Evolutionary conservation across 2,888 invertebrate genomes (phyloP).

Genomic region (Spisula solida): DNA sequence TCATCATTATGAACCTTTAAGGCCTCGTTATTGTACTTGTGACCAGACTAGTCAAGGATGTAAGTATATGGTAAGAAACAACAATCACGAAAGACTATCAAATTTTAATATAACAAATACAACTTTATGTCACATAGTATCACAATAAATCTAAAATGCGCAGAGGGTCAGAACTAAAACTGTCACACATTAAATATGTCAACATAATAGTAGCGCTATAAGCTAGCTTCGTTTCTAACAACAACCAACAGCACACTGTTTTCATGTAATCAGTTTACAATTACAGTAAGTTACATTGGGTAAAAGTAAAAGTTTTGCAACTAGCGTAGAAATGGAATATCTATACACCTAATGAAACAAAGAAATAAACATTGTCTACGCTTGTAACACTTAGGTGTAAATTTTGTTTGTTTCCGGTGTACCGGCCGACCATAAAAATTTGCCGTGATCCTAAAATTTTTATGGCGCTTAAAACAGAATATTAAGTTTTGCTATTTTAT

Average conservation of each 20-base stretch:
- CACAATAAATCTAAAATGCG: slow-evolving; percentile 56
- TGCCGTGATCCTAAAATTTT: background rate
- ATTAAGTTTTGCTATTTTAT: no score
- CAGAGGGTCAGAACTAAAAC: slow-evolving; percentile 25
- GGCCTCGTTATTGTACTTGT: no score
- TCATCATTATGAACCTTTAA: background rate
- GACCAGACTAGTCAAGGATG: background rate
- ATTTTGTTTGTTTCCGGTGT: no score
- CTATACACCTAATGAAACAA: background rate
- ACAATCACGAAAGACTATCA: slow-evolving; percentile 62
- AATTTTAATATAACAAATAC: slow-evolving; percentile 69
- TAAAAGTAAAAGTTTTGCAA: background rate
- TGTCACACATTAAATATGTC: slow-evolving; percentile 10
- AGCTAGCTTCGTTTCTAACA: slow-evolving; percentile 8
- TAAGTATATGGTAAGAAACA: background rate
- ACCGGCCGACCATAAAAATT: no score
- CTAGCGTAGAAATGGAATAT: background rate
- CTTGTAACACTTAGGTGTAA: background rate
- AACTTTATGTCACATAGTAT: slow-evolving; percentile 58
- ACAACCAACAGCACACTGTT: slow-evolving; percentile 15
- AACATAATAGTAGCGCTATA: background rate
- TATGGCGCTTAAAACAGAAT: background rate
- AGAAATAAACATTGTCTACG: background rate
- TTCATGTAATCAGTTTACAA: background rate
- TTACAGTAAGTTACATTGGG: background rate